Conservation (phyloP, 2,113 vertebrate genomes). For the Rhinolophus sinicus region DNA sequence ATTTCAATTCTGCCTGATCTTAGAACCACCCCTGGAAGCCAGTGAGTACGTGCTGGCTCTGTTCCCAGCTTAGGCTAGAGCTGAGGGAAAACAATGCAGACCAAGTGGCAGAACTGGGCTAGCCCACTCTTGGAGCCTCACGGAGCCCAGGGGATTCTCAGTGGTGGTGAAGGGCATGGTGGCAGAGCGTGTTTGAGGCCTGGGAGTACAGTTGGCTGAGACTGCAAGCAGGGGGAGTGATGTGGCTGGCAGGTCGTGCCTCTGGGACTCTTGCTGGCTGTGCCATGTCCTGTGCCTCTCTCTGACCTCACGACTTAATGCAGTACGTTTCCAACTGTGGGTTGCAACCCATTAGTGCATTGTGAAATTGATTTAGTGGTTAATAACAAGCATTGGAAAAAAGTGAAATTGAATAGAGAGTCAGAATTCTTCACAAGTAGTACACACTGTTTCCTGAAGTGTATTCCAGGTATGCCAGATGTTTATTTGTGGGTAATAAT, state of each 20-base stretch:
- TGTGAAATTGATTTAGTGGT: background rate
- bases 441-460: background rate
- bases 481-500: background rate
- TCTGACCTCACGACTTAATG: background rate
- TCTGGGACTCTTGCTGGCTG: background rate
- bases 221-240: rapidly evolving
- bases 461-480: background rate
- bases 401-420: background rate
- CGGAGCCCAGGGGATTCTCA: background rate
- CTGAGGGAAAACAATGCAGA: background rate
- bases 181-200: background rate
- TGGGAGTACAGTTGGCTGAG: background rate
- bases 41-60: background rate
- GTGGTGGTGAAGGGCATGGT: background rate
- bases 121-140: background rate
- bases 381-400: background rate
- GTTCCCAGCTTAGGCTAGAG: background rate
- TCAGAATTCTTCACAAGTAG: background rate
- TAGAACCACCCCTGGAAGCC: background rate
- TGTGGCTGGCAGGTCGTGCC: rapidly evolving
- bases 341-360: background rate
- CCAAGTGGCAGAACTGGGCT: background rate
- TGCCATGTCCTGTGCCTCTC: background rate
- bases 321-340: background rate
- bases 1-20: background rate